These are phyloP conservation scores for Calonectris borealis DNA, from an alignment of 2,113 vertebrate species.

Conservation along the genomic window DNA sequence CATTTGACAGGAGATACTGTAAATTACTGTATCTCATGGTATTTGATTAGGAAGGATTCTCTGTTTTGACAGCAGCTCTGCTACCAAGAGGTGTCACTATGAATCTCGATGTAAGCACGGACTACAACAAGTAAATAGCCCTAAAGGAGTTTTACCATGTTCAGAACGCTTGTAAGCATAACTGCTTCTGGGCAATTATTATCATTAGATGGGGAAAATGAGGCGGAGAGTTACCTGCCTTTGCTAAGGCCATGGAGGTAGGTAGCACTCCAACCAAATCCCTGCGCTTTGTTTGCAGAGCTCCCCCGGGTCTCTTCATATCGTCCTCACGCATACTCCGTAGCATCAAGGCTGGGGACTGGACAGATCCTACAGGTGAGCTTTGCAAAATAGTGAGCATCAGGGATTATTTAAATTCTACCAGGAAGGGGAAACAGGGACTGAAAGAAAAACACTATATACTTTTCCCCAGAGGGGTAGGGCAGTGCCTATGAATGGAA, in stretches of 20 bases:
- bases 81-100: not conserved
- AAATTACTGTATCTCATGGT: not conserved
- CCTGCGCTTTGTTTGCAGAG: not conserved
- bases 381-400: not conserved
- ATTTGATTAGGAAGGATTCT: not conserved
- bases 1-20: not conserved
- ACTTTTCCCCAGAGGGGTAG: not conserved
- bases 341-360: not conserved
- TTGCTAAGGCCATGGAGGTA: not conserved
- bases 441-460: not conserved
- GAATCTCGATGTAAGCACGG: accelerated
- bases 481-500: not conserved
- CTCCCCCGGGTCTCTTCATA: not conserved
- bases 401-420: not conserved
- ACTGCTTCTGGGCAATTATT: not conserved
- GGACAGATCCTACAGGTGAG: not conserved
- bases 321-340: not conserved
- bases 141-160: not conserved
- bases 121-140: not conserved
- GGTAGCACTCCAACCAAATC: not conserved
- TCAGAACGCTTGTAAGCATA: not conserved
- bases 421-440: not conserved
- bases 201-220: not conserved
- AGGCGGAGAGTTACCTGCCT: not conserved
- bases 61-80: not conserved